These are phyloP conservation scores for Tubiluchus corallicola DNA, from an alignment of 2,888 invertebrate genomes.

Conservation along the genomic window DNA sequence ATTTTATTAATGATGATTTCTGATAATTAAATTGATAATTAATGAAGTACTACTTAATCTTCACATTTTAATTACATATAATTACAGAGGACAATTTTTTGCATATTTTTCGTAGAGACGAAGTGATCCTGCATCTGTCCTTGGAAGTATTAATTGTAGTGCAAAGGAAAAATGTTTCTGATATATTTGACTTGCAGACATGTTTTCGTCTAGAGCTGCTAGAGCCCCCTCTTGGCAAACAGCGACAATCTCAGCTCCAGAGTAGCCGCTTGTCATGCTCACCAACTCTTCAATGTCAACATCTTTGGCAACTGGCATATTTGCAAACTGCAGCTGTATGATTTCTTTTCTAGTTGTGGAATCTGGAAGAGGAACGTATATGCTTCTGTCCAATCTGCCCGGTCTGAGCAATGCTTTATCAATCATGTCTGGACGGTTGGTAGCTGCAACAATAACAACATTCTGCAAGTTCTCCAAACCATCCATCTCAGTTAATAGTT, in stretches of 20 bases:
- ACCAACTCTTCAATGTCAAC: conserved; percentile 44
- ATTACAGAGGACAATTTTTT: conserved; percentile 14
- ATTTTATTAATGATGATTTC: too few species aligned
- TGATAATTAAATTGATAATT: too few species aligned
- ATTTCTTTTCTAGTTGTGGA: conserved; percentile 57
- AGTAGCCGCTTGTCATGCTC: conserved; percentile 52
- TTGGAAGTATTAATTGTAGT: conserved; percentile 47
- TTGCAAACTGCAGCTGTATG: conserved; percentile 50
- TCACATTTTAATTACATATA: too few species aligned
- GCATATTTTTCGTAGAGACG: conserved; percentile 40
- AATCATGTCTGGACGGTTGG: conserved; percentile 86
- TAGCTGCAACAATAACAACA: conserved; percentile 83
- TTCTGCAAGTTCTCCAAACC: conserved; percentile 67
- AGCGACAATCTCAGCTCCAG: conserved; percentile 73
- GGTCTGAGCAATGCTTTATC: conserved; percentile 81
- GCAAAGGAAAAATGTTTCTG: conserved; percentile 53
- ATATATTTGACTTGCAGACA: conserved; percentile 41
- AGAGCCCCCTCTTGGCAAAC: conserved; percentile 81
- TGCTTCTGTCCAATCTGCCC: conserved; percentile 69
- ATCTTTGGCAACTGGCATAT: conserved; percentile 43
- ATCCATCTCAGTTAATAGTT: conserved; percentile 82
- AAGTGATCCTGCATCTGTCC: conserved; percentile 50
- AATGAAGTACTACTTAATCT: too few species aligned
- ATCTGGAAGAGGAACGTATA: conserved; percentile 84
- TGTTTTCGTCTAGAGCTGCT: conserved; percentile 54